Percentiles rank a stretch among this genome's conserved stretches.
Evolutionary conservation across 2,113 vertebrate species (phyloP).

Genomic region (Trinectes maculatus): DNA sequence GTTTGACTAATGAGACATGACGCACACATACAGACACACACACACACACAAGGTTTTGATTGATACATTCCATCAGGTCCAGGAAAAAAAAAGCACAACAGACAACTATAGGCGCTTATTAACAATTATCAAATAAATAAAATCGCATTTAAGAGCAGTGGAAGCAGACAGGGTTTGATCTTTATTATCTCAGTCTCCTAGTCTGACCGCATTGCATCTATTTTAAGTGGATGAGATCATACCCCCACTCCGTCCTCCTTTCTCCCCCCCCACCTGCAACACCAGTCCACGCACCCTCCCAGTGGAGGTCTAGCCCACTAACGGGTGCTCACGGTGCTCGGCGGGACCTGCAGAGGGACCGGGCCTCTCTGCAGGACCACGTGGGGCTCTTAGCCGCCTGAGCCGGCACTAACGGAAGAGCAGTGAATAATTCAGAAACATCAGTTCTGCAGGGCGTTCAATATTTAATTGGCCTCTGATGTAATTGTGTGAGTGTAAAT

Average conservation of each 20-base stretch:
- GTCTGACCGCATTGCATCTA: conserved; percentile 74
- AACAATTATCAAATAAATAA: conserved; percentile 13
- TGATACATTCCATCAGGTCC: conserved; percentile 7
- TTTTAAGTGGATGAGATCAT: conserved; percentile 78
- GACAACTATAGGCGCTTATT: background rate
- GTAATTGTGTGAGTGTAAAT: conserved; percentile 66
- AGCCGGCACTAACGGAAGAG: conserved; percentile 59
- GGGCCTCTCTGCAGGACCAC: conserved; percentile 59
- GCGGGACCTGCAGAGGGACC: conserved; percentile 59
- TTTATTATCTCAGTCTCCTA: conserved; percentile 48
- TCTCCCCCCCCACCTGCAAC: conserved; percentile 57
- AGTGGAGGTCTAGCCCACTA: conserved; percentile 65
- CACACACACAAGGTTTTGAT: background rate
- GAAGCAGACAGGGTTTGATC: conserved; percentile 38
- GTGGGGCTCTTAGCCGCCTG: conserved; percentile 72
- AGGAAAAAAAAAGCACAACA: conserved; percentile 7
- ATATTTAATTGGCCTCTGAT: conserved; percentile 76
- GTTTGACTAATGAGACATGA: conserved; percentile 62
- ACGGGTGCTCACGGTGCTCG: conserved; percentile 63
- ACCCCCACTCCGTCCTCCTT: conserved; percentile 35
- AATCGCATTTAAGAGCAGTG: conserved; percentile 10
- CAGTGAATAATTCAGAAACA: conserved; percentile 77
- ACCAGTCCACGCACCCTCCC: conserved; percentile 55
- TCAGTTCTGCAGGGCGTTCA: conserved; percentile 70
- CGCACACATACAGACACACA: too few relatives aligned